These are phyloP conservation scores for Dryobates pubescens DNA, from an alignment of 2,797 vertebrate species.

Conservation along the genomic window DNA sequence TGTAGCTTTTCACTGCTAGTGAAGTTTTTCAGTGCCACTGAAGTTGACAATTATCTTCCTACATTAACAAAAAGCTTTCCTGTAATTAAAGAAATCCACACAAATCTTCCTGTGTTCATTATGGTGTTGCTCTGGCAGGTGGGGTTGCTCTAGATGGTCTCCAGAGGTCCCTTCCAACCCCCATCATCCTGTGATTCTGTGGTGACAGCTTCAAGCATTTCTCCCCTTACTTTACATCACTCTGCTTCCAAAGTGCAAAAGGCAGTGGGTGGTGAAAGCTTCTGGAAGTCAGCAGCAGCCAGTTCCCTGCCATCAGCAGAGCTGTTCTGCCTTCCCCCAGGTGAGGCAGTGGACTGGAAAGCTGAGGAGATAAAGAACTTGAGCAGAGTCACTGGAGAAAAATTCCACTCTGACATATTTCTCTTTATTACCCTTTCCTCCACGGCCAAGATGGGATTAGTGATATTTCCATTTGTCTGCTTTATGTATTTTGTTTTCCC, in stretches of 20 bases:
- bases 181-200: no score
- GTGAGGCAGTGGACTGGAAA: background rate
- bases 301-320: background rate
- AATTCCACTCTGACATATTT: slow-evolving; percentile 9
- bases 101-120: fast-evolving
- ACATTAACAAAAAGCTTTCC: background rate
- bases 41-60: background rate
- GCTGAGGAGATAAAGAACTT: background rate
- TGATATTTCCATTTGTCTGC: slow-evolving; percentile 70
- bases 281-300: background rate
- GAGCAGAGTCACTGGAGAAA: slow-evolving; percentile 22
- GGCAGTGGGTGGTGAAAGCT: background rate
- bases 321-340: background rate
- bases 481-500: slow-evolving; percentile 68
- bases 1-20: background rate
- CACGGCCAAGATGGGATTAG: slow-evolving; percentile 54
- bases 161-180: no score
- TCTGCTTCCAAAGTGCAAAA: background rate
- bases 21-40: background rate
- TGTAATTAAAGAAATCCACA: background rate
- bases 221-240: background rate
- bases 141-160: no score
- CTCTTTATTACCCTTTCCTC: slow-evolving; percentile 59
- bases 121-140: fast-evolving
- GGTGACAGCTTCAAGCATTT: background rate